phyloP scores from a whole-genome alignment of 1,140 invertebrate species.

The Aphaenogaster rudis region DNA sequence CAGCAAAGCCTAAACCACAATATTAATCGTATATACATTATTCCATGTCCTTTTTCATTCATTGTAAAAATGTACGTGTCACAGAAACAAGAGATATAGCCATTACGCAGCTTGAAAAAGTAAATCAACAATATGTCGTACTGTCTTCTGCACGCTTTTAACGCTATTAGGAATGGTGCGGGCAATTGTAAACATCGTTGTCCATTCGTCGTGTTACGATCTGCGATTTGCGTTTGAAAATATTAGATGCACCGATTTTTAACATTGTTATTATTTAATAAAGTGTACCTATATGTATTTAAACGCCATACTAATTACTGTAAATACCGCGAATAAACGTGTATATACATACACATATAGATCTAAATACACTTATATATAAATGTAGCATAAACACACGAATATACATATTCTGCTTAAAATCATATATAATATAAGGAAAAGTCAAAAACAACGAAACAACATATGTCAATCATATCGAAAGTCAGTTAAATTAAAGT shows the following conservation, averaged over 20 bases:
- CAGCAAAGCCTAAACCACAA: constrained; percentile 34
- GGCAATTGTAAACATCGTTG: constrained; percentile 38
- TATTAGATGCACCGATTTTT: constrained; percentile 59
- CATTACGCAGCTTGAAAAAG: constrained; percentile 23
- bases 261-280: constrained; percentile 75
- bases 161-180: constrained; percentile 20
- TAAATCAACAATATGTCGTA: constrained; percentile 49
- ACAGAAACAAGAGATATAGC: constrained; percentile 19
- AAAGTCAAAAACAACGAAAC: constrained; percentile 49
- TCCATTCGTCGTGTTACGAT: constrained; percentile 51
- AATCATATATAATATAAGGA: constrained; percentile 21
- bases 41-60: constrained; percentile 7
- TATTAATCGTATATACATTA: constrained; percentile 26
- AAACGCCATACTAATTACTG: constrained; percentile 80
- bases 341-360: constrained; percentile 69
- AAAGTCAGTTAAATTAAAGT: constrained; percentile 50
- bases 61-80: constrained; percentile 40
- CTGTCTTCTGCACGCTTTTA: constrained; percentile 48
- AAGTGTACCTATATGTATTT: constrained; percentile 82
- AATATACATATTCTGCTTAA: constrained; percentile 34
- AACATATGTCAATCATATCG: constrained; percentile 68
- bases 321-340: constrained; percentile 79
- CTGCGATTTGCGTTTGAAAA: constrained; percentile 61
- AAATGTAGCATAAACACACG: constrained; percentile 65
- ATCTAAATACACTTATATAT: constrained; percentile 55